phyloP scores from a whole-genome alignment of 2,113 vertebrate genomes.

The Apistogramma diplotaenia region DNA sequence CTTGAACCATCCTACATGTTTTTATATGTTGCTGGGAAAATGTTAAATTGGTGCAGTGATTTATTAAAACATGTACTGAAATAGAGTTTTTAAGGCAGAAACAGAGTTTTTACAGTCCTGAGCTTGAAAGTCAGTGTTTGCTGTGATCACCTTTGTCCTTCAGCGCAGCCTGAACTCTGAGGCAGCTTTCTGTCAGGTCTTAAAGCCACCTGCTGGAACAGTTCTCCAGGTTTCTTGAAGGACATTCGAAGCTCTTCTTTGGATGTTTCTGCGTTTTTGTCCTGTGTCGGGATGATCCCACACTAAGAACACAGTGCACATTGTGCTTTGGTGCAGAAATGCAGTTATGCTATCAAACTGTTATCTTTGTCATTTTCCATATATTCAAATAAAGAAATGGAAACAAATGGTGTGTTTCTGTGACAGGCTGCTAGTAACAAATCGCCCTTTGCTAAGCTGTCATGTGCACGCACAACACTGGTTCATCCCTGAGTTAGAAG shows the following conservation, averaged over 20 bases:
- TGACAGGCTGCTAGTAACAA: background rate
- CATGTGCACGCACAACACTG: background rate
- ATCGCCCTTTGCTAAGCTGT: background rate
- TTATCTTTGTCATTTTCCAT: no score
- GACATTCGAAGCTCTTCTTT: background rate
- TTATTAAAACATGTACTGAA: accelerated
- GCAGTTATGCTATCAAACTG: no score
- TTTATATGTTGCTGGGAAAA: background rate
- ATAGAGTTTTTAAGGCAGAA: no score
- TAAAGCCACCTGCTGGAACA: background rate
- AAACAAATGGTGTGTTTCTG: background rate
- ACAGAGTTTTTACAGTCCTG: no score
- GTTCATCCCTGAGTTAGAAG: background rate
- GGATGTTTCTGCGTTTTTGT: background rate
- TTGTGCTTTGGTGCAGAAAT: no score
- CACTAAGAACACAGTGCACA: no score
- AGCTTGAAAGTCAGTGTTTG: background rate
- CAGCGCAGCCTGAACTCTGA: background rate
- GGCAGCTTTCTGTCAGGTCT: background rate
- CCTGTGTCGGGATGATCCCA: no score
- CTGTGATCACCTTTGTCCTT: background rate
- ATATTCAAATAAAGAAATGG: no score
- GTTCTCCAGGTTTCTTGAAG: background rate
- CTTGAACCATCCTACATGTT: background rate
- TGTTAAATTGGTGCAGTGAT: background rate